These are phyloP conservation scores for Probosciger aterrimus DNA, from an alignment of 2,113 vertebrate species.

Conservation along the genomic window DNA sequence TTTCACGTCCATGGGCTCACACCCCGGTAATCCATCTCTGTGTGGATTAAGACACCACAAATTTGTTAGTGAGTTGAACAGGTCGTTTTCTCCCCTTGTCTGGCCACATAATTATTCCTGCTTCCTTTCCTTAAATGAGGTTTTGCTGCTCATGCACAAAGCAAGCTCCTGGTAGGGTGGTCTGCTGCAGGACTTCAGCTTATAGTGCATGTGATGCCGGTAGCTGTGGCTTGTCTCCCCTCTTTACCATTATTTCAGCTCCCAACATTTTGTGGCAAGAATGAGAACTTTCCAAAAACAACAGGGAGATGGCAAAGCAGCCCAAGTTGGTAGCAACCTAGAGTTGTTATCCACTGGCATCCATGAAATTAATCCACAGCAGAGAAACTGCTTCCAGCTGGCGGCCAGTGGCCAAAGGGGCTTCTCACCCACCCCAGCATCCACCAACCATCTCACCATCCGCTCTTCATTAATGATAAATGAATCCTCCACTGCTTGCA, in stretches of 20 bases:
- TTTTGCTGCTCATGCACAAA: slow-evolving; percentile 1
- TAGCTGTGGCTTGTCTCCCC: neutral
- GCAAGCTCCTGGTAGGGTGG: neutral
- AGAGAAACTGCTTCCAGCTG: slow-evolving; percentile 43
- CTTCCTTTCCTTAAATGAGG: neutral
- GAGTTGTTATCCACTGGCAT: neutral
- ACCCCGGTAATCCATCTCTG: neutral
- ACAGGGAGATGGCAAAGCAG: neutral
- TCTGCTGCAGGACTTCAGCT: neutral
- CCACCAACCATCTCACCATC: accelerated
- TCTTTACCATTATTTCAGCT: neutral
- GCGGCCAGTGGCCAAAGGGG: accelerated
- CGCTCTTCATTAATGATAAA: accelerated
- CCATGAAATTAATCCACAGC: slow-evolving; percentile 38
- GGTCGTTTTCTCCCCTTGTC: neutral
- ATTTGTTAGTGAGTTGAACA: neutral
- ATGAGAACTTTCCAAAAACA: neutral
- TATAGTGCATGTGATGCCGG: neutral
- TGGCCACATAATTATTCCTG: neutral
- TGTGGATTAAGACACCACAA: neutral
- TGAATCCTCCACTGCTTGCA: neutral
- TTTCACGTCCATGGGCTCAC: neutral
- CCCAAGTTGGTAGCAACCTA: neutral
- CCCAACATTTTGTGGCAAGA: neutral
- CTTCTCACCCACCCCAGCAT: neutral